Base-by-base conservation (phyloP, 2,888 invertebrate species). In the Chrysolina oricalcia region DNA sequence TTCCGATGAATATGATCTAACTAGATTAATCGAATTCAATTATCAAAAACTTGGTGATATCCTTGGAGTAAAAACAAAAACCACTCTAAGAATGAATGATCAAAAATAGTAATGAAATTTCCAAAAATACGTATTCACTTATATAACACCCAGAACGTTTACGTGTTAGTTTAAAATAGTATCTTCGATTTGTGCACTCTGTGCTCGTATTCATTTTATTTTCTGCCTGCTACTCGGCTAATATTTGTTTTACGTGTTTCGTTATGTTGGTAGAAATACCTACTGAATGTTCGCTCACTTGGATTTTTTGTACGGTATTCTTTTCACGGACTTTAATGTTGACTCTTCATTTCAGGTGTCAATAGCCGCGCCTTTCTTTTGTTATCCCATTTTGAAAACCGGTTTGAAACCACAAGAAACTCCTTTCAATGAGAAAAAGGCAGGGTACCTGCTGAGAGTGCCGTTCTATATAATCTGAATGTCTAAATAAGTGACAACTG, bases 341-440 rank as follows among this genome's bases (percentile, higher is more conserved):
- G 59, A 35, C 59, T 59, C 35, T 59, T 23, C n/a, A 59, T n/a
- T 59, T 59, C n/a, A 59, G n/a, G 59, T 27, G 59, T 59, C 59
- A 59, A 59, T 35, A 59, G 59, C 27, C 59, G 23, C 59, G 27
- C 59, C 59, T 59, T 59, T 53, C 13, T 53, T 19, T 21, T 59
- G 13, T 9, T n/a, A 59, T 27, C 35, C 23, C 27, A 56, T 23
- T 56, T 21, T 19, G 13, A n/a, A 27, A 35, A 59, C 59, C 59
- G 35, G 59, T 59, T 59, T 11, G 21, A 23, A 19, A 23, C 19
- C 2, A 56, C 23, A 48, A 35, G 59, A 27, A 59, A 59, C n/a
- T 59, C 23, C 59, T 59, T 27, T 27, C 15, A 17, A 27, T n/a
- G 11, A 23, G n/a, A 59, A n/a, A 27, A 59, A 59, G 15, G 13